These are phyloP conservation scores for Listronotus oregonensis DNA, from an alignment of 1,140 invertebrate genomes.

Conservation along the genomic window DNA sequence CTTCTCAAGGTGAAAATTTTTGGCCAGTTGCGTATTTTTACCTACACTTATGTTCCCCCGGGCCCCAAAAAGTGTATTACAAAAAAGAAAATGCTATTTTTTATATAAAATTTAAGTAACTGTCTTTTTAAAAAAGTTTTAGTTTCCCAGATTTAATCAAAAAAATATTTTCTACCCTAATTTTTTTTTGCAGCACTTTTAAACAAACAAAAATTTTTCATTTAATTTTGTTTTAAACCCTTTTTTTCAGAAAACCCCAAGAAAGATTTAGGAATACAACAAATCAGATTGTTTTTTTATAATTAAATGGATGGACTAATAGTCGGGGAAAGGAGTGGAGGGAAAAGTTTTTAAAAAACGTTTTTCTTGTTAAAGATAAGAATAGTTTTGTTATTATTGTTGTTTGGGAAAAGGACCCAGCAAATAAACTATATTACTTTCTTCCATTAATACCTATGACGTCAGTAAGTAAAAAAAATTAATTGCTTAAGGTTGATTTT, in stretches of 20 bases:
- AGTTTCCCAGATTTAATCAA: too few relatives aligned
- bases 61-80: too few relatives aligned
- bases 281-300: constrained; percentile 52
- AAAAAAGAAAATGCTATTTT: too few relatives aligned
- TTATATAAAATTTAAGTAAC: too few relatives aligned
- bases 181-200: too few relatives aligned
- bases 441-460: constrained; percentile 49
- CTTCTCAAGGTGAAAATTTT: too few relatives aligned
- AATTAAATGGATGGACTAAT: constrained; percentile 60
- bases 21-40: too few relatives aligned
- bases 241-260: constrained; percentile 26
- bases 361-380: constrained; percentile 59
- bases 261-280: constrained; percentile 28
- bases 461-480: constrained; percentile 49
- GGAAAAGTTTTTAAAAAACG: constrained; percentile 56
- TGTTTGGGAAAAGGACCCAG: constrained; percentile 64
- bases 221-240: constrained; percentile 11
- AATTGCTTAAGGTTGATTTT: too few relatives aligned
- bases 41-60: too few relatives aligned
- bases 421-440: constrained; percentile 55
- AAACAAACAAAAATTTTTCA: constrained; percentile 7
- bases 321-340: constrained; percentile 52
- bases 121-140: too few relatives aligned
- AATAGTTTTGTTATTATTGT: constrained; percentile 69
- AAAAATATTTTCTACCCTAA: too few relatives aligned